Conservation (phyloP, 2,113 vertebrate genomes). For the Peromyscus maniculatus region DNA sequence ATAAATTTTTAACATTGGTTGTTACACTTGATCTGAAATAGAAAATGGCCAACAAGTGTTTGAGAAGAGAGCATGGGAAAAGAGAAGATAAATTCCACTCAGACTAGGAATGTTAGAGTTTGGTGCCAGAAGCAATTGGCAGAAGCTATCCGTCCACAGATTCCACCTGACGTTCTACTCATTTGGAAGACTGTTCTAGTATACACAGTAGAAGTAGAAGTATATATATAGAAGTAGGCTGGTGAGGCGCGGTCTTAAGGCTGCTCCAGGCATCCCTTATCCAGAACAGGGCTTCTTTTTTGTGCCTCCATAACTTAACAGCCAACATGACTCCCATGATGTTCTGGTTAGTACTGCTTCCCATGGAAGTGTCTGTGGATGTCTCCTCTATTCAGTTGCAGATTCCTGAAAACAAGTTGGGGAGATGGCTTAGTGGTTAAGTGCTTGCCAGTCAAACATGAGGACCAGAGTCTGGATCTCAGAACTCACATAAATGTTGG, state of each 20-base stretch:
- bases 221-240: not conserved
- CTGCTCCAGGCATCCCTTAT: not conserved
- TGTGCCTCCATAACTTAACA: not conserved
- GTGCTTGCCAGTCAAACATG: not conserved
- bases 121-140: not conserved
- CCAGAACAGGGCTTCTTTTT: not conserved
- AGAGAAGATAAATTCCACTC: not conserved
- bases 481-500: not conserved
- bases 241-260: not conserved
- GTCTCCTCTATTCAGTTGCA: slow-evolving; percentile 33
- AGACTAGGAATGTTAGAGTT: slow-evolving; percentile 29
- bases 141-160: not conserved
- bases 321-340: not conserved
- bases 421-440: not conserved
- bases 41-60: not conserved
- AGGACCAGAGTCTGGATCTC: not conserved
- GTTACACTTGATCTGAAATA: slow-evolving; percentile 13
- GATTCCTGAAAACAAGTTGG: slow-evolving; percentile 11
- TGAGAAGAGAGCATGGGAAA: not conserved
- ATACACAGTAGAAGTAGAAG: no score
- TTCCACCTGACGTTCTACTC: not conserved
- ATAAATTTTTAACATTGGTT: slow-evolving; percentile 3
- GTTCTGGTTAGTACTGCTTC: not conserved
- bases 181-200: not conserved
- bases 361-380: not conserved